Evolutionary conservation across 1,140 invertebrate species (phyloP), one percentile per base, ranked within the genome.

Genomic region (Rhagoletis pomonella): DNA sequence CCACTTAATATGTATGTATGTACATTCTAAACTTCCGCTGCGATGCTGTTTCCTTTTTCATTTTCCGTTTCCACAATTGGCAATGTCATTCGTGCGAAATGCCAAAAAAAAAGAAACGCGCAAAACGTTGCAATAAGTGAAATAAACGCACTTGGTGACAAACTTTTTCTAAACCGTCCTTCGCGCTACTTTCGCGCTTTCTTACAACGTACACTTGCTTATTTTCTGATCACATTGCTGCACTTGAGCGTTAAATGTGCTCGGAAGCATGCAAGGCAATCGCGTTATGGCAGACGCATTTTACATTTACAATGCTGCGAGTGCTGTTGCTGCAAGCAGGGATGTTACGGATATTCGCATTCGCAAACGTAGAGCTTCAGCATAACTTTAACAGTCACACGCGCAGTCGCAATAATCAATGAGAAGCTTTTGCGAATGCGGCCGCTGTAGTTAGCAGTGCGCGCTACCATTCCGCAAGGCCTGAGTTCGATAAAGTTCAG

Each of bases 11-110:
- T 62, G 60, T 47, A 29, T 9, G 2, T 81, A 10, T 10, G n/a
- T 10, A 55, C 29, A 47, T 77, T n/a, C 47, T 9, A 55, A 17
- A 69, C 44, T 86, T 69, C 86, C 64, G 64, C 6, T 86, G 17
- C 50, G 47, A 29, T 60, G 44, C 55, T 62, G 50, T 85, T 85
- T 85, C 55, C 84, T 17, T 9, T 42, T 85, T 29, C 29, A 58
- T n/a, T 47, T 85, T 85, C 84, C 84, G 84, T 29, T 85, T 60
- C 84, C 84, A 62, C 58, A 85, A 85, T 59, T 85, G 84, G 19
- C 84, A 14, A 47, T 47, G 19, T 62, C 50, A 60, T 60, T 85
- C 42, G 29, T 42, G 59, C 62, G 42, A 2, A 62, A 60, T 10
- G 29, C n/a, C 69, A 7, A 73, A 73, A 58, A 81, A 44, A 77